Percentiles rank a stretch among this genome's conserved stretches.
These are phyloP conservation scores for Steinernema scapterisci DNA, from an alignment of 2,888 invertebrate genomes.

Conservation along the genomic window DNA sequence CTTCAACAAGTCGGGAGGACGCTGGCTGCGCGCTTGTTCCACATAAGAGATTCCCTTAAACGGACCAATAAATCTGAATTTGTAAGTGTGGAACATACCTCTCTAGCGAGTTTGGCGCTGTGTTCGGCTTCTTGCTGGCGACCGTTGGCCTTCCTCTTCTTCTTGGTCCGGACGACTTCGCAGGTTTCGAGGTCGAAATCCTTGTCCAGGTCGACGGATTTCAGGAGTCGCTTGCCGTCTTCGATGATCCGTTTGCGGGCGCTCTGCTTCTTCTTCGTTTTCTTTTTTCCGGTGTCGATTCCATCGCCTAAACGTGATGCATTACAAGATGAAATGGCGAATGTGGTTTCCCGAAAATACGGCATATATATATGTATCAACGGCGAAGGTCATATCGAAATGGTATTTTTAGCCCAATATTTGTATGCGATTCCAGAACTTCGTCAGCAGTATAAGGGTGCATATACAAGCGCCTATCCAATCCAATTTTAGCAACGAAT, in stretches of 20 bases:
- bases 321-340: not conserved
- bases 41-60: slow-evolving; percentile 24
- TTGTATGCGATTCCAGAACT: too few species aligned
- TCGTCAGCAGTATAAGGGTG: too few species aligned
- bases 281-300: not conserved
- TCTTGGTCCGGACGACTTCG: slow-evolving; percentile 12
- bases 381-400: too few species aligned
- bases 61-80: too few species aligned
- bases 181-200: slow-evolving; percentile 21
- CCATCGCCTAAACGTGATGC: slow-evolving; percentile 1
- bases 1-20: slow-evolving; percentile 3
- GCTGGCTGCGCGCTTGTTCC: slow-evolving; percentile 10
- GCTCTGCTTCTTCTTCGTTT: slow-evolving; percentile 8
- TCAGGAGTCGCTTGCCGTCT: slow-evolving; percentile 14
- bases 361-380: too few species aligned
- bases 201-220: slow-evolving; percentile 5
- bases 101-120: not conserved
- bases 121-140: not conserved
- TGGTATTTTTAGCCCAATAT: too few species aligned
- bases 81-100: too few species aligned
- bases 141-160: not conserved
- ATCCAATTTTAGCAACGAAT: too few species aligned
- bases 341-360: not conserved
- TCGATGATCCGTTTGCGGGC: slow-evolving; percentile 20
- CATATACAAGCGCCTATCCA: too few species aligned